Conservation (phyloP, 2,797 vertebrate species). For the Megaceryle alcyon region DNA sequence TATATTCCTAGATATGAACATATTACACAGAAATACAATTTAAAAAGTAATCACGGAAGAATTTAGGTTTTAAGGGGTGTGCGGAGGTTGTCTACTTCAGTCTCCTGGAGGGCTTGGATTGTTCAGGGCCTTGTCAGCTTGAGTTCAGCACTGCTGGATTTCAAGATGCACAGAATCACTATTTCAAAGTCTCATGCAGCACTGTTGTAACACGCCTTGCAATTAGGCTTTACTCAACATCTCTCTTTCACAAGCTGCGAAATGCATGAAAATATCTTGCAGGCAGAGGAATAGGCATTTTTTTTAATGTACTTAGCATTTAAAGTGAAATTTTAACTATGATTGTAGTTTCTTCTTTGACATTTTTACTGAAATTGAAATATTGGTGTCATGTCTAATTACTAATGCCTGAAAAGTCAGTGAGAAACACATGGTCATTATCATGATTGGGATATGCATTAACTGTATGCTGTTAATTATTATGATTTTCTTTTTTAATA, state of each 20-base stretch:
- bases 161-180: background rate
- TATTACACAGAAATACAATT: background rate
- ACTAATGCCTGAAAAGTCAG: constrained; percentile 1
- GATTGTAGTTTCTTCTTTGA: background rate
- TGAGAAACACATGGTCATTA: background rate
- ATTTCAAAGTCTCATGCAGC: background rate
- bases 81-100: background rate
- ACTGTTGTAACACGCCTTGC: background rate
- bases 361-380: background rate
- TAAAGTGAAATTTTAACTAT: too few species aligned
- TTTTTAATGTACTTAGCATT: background rate
- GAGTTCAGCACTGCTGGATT: background rate
- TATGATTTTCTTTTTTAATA: background rate
- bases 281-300: background rate
- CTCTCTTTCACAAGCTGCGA: background rate
- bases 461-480: background rate
- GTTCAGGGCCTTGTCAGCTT: background rate
- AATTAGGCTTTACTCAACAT: background rate
- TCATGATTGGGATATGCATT: background rate
- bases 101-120: background rate
- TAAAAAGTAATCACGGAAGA: background rate
- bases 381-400: background rate
- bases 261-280: background rate
- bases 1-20: background rate
- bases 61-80: background rate